Conservation (phyloP, 2,797 vertebrate species). For the Aphelocoma californica region DNA sequence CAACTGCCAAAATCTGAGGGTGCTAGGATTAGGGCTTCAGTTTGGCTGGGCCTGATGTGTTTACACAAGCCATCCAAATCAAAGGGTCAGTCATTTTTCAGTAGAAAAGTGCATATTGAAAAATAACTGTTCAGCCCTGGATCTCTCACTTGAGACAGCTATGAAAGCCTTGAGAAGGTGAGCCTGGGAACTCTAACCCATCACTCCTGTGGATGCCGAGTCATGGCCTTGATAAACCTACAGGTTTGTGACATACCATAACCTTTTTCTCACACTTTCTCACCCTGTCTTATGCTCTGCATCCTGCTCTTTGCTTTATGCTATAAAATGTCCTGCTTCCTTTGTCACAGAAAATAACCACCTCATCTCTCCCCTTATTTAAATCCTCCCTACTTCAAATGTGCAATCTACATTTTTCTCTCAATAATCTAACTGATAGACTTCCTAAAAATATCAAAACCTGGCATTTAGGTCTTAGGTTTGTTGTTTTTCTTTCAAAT, state of each 20-base stretch:
- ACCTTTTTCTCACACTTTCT: not conserved
- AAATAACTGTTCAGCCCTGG: not conserved
- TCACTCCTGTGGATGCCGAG: not conserved
- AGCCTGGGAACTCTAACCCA: not conserved
- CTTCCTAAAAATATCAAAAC: not conserved
- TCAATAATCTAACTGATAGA: not conserved
- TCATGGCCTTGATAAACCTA: not conserved
- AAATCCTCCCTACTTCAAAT: not conserved
- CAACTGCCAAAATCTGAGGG: accelerated
- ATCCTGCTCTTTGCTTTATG: not conserved
- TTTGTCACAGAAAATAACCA: not conserved
- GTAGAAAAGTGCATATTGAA: not conserved
- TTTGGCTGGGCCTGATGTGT: accelerated
- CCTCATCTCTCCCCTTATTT: not conserved
- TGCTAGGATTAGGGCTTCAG: not conserved
- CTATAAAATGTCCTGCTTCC: not conserved
- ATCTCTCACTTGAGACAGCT: not conserved
- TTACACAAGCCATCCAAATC: not conserved
- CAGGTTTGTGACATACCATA: not conserved
- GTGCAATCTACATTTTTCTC: not conserved
- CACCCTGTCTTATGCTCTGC: not conserved
- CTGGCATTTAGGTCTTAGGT: not conserved
- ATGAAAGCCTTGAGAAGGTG: not conserved
- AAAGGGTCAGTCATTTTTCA: not conserved
- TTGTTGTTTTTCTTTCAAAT: not conserved